Base-by-base conservation (phyloP, 2,888 invertebrate species). In the Chorisops tibialis region DNA sequence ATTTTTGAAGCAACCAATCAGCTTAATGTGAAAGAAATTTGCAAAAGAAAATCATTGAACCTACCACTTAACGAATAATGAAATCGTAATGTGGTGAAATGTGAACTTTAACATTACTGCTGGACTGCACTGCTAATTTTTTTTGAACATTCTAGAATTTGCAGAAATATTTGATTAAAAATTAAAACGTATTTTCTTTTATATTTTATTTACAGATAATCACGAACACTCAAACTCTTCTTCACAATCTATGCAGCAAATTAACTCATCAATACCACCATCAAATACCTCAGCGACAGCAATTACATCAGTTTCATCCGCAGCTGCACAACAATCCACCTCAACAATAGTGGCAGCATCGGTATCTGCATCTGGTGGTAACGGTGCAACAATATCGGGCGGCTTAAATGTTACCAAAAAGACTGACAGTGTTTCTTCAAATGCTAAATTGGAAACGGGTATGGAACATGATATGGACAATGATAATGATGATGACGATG, bases 191-290 rank as follows among this genome's bases (percentile, higher is more conserved):
- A 21, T 50, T 38, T n/a, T 52, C 12, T 43, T n/a, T n/a, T n/a
- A n/a, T n/a, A n/a, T n/a, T 47, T 24, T 11, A 4, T 37, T 61
- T 70, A n/a, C 62, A 74, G 79, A 79, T 69, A 72, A 74, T 68
- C 78, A 79, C 67, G 79, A 79, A 71, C 78, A 78, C 70, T 79
- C 78, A 68, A 79, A 79, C 69, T 79, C 78, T 70, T 79, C 78
- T 70, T 75, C 74, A 69, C 71, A 72, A 70, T 75, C 77, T 69
- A 71, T 74, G 71, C 74, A n/a, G n/a, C n/a, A 73, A 72, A 70
- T 73, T 56, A 71, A 70, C 50, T 70, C 73, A 48, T 69, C 71
- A 67, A 64, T 68, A 67, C 70, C 69, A 66, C 69, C 68, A 66
- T 67, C 69, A 65, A 68, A 67, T 68, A 67, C 69, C 64, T 68